Evolutionary conservation across 2,888 invertebrate genomes (phyloP).

Genomic region (Argyresthia goedartella): DNA sequence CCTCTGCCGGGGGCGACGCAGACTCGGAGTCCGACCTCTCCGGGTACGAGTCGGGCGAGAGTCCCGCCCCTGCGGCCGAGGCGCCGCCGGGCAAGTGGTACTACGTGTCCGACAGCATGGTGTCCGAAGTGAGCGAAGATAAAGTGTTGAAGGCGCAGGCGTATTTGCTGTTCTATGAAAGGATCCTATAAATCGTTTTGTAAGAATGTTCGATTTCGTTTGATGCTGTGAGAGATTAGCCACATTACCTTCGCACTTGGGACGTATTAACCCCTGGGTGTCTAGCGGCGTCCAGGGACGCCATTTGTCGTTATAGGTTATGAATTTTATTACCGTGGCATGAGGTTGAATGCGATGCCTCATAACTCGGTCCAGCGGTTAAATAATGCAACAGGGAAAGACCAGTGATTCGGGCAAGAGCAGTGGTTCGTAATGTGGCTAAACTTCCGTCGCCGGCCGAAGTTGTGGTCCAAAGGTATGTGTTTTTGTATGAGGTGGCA

Average conservation of each 20-base stretch:
- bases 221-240: neutral
- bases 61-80: slow-evolving; percentile 33
- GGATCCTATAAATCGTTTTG: slow-evolving; percentile 76
- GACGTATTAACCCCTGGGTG: no score
- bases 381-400: neutral
- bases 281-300: no score
- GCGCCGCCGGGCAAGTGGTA: slow-evolving; percentile 88
- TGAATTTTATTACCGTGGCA: no score
- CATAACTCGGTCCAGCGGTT: no score
- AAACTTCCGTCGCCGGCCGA: neutral
- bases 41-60: slow-evolving; percentile 67
- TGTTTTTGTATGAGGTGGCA: slow-evolving; percentile 29
- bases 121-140: slow-evolving; percentile 83
- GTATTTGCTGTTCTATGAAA: slow-evolving; percentile 96
- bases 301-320: no score
- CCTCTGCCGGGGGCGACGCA: slow-evolving; percentile 45
- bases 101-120: slow-evolving; percentile 91
- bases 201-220: neutral
- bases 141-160: slow-evolving; percentile 90
- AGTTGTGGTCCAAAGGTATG: slow-evolving; percentile 12
- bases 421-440: neutral
- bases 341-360: no score
- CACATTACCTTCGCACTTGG: neutral
- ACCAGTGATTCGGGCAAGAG: neutral
- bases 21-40: slow-evolving; percentile 72